A percentile compares a stretch with the other conserved stretches of the same genome.
phyloP scores from a whole-genome alignment of 2,888 invertebrate species.

The Leucophenga maculata region DNA sequence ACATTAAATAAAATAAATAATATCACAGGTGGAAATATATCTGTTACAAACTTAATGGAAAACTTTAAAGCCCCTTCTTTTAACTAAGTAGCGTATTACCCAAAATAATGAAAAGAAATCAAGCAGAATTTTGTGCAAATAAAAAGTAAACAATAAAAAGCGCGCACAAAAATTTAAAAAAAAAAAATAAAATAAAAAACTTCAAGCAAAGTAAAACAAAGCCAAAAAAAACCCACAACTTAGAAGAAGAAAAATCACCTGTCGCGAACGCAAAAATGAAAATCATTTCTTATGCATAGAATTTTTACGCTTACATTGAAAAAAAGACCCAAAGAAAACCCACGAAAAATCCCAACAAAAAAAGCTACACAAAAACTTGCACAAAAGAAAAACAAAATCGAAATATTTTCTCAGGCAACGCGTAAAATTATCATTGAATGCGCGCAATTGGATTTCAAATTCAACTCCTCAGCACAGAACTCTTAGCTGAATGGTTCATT shows the following conservation, averaged over 20 bases:
- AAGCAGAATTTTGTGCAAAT: neutral
- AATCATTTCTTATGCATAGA: slow-evolving; percentile 25
- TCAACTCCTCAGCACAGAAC: neutral
- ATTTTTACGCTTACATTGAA: neutral
- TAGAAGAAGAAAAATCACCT: slow-evolving; percentile 18
- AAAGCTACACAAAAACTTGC: neutral
- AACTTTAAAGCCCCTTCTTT: too few species aligned
- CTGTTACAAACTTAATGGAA: too few species aligned
- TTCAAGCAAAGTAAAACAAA: neutral
- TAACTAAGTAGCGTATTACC: neutral
- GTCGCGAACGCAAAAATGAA: slow-evolving; percentile 19
- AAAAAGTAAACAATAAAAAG: slow-evolving; percentile 9
- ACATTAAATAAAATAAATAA: neutral
- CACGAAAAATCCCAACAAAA: slow-evolving; percentile 14
- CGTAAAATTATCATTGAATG: slow-evolving; percentile 21
- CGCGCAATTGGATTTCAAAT: slow-evolving; percentile 7
- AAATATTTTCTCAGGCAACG: slow-evolving; percentile 13
- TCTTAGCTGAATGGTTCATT: neutral
- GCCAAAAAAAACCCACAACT: neutral
- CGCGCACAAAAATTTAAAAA: neutral
- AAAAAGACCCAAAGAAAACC: slow-evolving; percentile 15
- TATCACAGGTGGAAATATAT: too few species aligned
- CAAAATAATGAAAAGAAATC: slow-evolving; percentile 1
- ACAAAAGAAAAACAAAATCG: slow-evolving; percentile 4
- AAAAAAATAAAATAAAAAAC: neutral